Evolutionary conservation across 2,113 vertebrate species (phyloP).

Genomic region (Grus americana): DNA sequence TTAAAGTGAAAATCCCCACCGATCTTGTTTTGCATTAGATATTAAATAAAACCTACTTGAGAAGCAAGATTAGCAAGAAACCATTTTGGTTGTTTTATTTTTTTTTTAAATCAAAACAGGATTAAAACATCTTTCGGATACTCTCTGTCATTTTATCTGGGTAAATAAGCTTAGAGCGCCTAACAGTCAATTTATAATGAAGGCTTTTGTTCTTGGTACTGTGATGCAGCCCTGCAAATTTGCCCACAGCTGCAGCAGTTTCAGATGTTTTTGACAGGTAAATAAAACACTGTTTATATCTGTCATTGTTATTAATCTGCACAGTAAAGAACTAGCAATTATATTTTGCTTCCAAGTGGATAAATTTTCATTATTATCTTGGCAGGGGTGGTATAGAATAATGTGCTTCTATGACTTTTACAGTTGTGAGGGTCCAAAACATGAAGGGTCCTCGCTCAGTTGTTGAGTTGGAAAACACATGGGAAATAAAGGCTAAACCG

Average conservation of each 20-base stretch:
- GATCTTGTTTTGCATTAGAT: slow-evolving; percentile 13
- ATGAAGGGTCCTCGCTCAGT: neutral
- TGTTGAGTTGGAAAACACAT: neutral
- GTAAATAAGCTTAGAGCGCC: slow-evolving; percentile 19
- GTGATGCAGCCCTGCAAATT: slow-evolving; percentile 32
- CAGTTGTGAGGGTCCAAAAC: neutral
- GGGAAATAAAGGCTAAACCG: slow-evolving; percentile 1
- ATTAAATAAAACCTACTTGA: neutral
- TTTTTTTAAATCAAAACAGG: neutral
- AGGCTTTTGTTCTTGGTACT: slow-evolving; percentile 41
- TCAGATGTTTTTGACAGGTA: slow-evolving; percentile 56
- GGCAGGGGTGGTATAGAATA: neutral
- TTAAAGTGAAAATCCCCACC: slow-evolving; percentile 12
- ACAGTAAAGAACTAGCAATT: slow-evolving; percentile 43
- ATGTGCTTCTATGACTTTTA: neutral
- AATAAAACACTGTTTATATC: slow-evolving; percentile 47
- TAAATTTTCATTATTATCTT: neutral
- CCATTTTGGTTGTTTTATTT: neutral
- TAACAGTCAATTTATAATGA: slow-evolving; percentile 53
- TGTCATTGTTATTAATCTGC: slow-evolving; percentile 41
- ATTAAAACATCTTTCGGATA: slow-evolving; percentile 57
- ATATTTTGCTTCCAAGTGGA: slow-evolving; percentile 9
- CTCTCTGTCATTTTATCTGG: slow-evolving; percentile 14
- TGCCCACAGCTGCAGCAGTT: slow-evolving; percentile 52
- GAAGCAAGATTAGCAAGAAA: slow-evolving; percentile 1